Percentiles rank a stretch among this genome's conserved stretches.
These are phyloP conservation scores for Xylocampa areola DNA, from an alignment of 2,888 invertebrate species.

Conservation along the genomic window DNA sequence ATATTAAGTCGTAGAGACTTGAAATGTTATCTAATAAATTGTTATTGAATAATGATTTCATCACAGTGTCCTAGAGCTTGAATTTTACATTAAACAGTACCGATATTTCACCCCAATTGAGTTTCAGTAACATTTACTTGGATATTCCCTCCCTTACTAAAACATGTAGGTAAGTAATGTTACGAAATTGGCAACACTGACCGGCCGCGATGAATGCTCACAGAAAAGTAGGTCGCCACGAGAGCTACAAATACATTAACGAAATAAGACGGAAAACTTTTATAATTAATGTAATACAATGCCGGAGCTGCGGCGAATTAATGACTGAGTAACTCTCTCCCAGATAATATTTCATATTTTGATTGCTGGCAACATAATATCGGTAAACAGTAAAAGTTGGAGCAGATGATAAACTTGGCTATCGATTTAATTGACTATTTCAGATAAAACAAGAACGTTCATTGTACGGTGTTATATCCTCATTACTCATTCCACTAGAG, in stretches of 20 bases:
- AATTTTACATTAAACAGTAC: neutral
- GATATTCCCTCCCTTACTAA: constrained; percentile 37
- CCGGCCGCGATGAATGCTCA: constrained; percentile 60
- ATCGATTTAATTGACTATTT: constrained; percentile 36
- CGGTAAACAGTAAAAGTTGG: constrained; percentile 24
- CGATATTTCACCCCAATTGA: constrained; percentile 28
- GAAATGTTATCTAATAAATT: no score
- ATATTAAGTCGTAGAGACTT: no score
- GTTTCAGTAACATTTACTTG: constrained; percentile 31
- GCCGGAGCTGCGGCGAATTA: constrained; percentile 61
- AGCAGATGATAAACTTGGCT: constrained; percentile 37
- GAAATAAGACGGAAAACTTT: constrained; percentile 74
- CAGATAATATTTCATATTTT: constrained; percentile 54
- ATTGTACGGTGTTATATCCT: constrained; percentile 27
- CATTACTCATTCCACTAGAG: constrained; percentile 30
- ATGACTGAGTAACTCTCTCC: constrained; percentile 58
- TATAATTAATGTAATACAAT: constrained; percentile 77
- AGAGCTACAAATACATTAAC: constrained; percentile 74
- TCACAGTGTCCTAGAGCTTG: neutral
- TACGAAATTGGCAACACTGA: constrained; percentile 66
- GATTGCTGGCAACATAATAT: constrained; percentile 46
- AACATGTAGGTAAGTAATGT: constrained; percentile 57
- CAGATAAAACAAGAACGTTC: constrained; percentile 26
- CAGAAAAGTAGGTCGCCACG: constrained; percentile 69
- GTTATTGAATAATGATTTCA: no score